Evolutionary conservation across 2,888 invertebrate species (phyloP), one percentile per base, ranked within the genome.

Genomic region (Blastobasis adustella): DNA sequence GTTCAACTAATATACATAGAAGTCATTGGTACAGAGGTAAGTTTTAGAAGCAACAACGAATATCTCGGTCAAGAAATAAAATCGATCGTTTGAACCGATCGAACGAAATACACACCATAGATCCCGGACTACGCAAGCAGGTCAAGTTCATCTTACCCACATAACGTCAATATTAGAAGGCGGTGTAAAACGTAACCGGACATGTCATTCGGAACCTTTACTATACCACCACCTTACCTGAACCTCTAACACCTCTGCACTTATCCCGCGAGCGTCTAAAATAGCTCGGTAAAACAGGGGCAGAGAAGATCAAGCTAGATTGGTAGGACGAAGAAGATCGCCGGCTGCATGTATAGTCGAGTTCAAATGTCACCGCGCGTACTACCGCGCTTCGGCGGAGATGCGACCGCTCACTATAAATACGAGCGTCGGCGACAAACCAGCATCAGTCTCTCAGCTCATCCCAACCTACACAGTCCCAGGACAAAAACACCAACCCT

Each of bases 351-450:
- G 79, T 67, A 67, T 58, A 55, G 72, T 76, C 80, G 77, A 82
- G 84, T 85, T 84, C 82, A 86, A 86, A 87, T 87, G 87, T 83
- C 87, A 81, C 71, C 63, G 63, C 59, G 67, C 73, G 86, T 83
- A n/a, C n/a, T n/a, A n/a, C 87, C 85, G 84, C 80, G 85, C 71
- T 58, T 50, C 51, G 61, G 10, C 58, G 56, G 62, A 60, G 66
- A 63, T 57, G 65, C 62, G 65, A 68, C 56, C 55, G 58, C 63
- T 54, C 63, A 10, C 54, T 86, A 87, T 86, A 88, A 78, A 84
- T 76, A 66, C 60, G 57, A 54, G 55, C 59, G 60, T 65, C 67
- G 52, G 53, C 75, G 54, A 59, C 62, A 53, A 61, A 65, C 56
- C 53, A 61, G 70, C 78, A 85, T 82, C 87, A 88, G 81, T 87